These are phyloP conservation scores for Apis dorsata DNA, from an alignment of 1,140 invertebrate species.

Conservation along the genomic window DNA sequence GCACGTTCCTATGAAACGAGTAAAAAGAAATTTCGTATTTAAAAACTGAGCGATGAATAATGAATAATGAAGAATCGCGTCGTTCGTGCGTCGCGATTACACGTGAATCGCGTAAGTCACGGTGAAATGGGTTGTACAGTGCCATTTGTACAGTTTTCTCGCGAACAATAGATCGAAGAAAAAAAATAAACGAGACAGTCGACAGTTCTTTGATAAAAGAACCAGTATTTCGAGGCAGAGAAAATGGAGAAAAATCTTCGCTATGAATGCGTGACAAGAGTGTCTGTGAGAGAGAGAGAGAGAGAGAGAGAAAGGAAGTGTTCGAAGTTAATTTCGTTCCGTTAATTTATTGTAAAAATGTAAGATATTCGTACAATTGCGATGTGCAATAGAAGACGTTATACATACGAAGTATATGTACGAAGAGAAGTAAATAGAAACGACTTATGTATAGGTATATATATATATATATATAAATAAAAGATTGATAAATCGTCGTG, in stretches of 20 bases:
- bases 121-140: slow-evolving; percentile 46
- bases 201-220: slow-evolving; percentile 20
- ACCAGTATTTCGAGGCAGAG: slow-evolving; percentile 9
- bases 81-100: slow-evolving; percentile 8
- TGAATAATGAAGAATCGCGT: background rate
- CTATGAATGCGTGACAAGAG: too few species aligned
- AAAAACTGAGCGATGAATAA: background rate
- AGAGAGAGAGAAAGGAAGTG: background rate
- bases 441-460: slow-evolving; percentile 66
- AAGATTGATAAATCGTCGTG: slow-evolving; percentile 65
- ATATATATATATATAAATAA: slow-evolving; percentile 56
- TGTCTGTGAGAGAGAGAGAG: slow-evolving; percentile 14
- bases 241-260: too few species aligned
- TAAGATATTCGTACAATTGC: slow-evolving; percentile 75
- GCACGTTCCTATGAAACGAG: slow-evolving; percentile 27
- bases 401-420: slow-evolving; percentile 62
- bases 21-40: slow-evolving; percentile 2
- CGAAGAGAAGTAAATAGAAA: slow-evolving; percentile 55
- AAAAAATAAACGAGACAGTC: slow-evolving; percentile 4
- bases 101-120: background rate
- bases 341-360: slow-evolving; percentile 79
- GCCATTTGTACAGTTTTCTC: slow-evolving; percentile 62
- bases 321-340: slow-evolving; percentile 50
- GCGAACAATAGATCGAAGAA: slow-evolving; percentile 21
- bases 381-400: slow-evolving; percentile 75